These are phyloP conservation scores for Aspidiotus rigidus DNA, from an alignment of 2,888 invertebrate genomes.

Conservation along the genomic window DNA sequence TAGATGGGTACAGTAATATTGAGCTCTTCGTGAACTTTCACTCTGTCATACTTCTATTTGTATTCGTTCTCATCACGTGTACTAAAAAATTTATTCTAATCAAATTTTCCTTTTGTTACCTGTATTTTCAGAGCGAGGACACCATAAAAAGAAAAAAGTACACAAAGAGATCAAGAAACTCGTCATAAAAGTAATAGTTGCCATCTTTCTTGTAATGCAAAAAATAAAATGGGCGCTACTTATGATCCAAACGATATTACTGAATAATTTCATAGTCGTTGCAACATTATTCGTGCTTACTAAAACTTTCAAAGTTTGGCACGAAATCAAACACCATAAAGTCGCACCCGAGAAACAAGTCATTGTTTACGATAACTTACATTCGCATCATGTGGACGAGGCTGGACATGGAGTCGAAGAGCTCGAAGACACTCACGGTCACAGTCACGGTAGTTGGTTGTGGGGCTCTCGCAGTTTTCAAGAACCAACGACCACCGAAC, in stretches of 20 bases:
- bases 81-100: no score
- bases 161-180: constrained; percentile 40
- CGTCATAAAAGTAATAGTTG: constrained; percentile 40
- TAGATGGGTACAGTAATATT: no score
- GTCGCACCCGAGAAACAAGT: constrained; percentile 35
- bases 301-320: constrained; percentile 40
- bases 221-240: constrained; percentile 40
- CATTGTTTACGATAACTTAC: constrained; percentile 34
- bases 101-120: not conserved
- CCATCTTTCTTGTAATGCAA: constrained; percentile 40
- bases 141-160: constrained; percentile 40
- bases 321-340: constrained; percentile 36
- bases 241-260: constrained; percentile 40
- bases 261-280: constrained; percentile 40
- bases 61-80: no score
- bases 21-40: no score
- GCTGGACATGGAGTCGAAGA: constrained; percentile 37
- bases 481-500: constrained; percentile 16
- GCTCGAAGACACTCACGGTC: constrained; percentile 22
- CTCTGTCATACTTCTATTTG: no score
- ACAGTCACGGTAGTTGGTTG: constrained; percentile 30
- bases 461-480: constrained; percentile 19
- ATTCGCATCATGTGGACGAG: constrained; percentile 38
- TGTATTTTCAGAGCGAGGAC: constrained; percentile 37
- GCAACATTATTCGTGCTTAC: constrained; percentile 39